Evolutionary conservation across 2,797 vertebrate genomes (phyloP), one percentile per base, ranked within the genome.

Genomic region (Kryptopterus vitreolus): DNA sequence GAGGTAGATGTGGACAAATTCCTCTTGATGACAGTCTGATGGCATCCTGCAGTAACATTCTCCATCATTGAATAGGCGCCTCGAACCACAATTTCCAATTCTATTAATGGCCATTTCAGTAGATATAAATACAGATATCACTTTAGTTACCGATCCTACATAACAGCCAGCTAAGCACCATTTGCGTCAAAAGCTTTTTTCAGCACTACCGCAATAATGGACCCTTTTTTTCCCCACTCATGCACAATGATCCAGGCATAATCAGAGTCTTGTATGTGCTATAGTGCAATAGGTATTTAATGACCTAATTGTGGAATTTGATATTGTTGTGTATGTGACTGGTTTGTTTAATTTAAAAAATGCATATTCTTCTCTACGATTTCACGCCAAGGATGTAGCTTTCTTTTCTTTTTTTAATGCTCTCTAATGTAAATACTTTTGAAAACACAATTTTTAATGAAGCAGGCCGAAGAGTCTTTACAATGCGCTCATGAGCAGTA

Each of bases 11-110:
- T 16, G 33, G 31, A 55, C 52, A 57, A 73, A 57, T 55, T 57
- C 52, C 31, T 73, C 52, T 73, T 35, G 52, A 52, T 35, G 70
- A 38, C 22, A 73, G 12, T 38, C 52, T 24, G 70, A 57, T 38
- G 24, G 15, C 50, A 71, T 71, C 48, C 26, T 35, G 15, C 26
- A 33, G 53, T 53, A 71, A 55, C 20, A 55, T 71, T 43, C 20
- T 13, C 20, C 16, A 20, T 43, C 63, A 65, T 11, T 38, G 66
- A 52, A 12, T 16, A 66, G 1, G 20, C 18, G 46, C 53, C 33
- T 33, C 35, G 35, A 73, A 57, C 48, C 69, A 73, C 70, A 24
- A 35, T 5, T 15, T 24, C 70, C 20, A 57, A 24, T 35, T 38
- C 31, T 24, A 15, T 55, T 13, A 33, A n/a, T 22, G 33, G 18